Conservation (phyloP, 1,140 invertebrate genomes). For the Drosophila elegans region DNA sequence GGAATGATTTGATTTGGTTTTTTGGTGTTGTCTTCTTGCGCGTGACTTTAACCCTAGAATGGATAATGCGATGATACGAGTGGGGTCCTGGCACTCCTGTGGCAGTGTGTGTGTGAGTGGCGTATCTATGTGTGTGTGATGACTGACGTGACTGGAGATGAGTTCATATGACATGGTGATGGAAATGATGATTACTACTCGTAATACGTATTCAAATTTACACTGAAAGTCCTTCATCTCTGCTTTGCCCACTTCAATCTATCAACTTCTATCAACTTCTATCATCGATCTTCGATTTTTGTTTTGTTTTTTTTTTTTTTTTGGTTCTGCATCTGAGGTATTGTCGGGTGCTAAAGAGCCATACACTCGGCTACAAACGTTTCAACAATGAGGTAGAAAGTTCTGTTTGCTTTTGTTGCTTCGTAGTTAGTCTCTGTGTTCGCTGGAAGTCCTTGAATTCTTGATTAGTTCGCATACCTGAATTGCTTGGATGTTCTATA, state of each 20-base stretch:
- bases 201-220: conserved; percentile 53
- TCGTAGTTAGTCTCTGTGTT: conserved; percentile 56
- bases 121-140: conserved; percentile 32
- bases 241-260: conserved; percentile 10
- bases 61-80: conserved; percentile 44
- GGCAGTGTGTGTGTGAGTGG: conserved; percentile 42
- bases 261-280: conserved; percentile 11
- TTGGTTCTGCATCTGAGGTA: conserved; percentile 67
- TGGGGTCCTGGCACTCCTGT: conserved; percentile 48
- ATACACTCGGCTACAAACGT: conserved; percentile 56
- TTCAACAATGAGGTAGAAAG: conserved; percentile 82
- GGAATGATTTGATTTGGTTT: conserved; percentile 29
- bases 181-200: conserved; percentile 38
- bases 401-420: conserved; percentile 58
- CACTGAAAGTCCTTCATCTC: conserved; percentile 47
- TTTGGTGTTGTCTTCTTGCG: conserved; percentile 70
- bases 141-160: conserved; percentile 57
- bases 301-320: conserved; percentile 16
- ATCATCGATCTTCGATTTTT: conserved; percentile 2
- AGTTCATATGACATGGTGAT: conserved; percentile 42
- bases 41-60: conserved; percentile 40
- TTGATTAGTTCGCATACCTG: conserved; percentile 77
- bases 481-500: conserved; percentile 78
- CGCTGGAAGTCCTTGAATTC: conserved; percentile 80
- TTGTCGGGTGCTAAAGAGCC: conserved; percentile 69